A percentile compares a stretch with the other conserved stretches of the same genome.
These are phyloP conservation scores for Allygus modestus DNA, from an alignment of 2,888 invertebrate genomes.

Conservation along the genomic window DNA sequence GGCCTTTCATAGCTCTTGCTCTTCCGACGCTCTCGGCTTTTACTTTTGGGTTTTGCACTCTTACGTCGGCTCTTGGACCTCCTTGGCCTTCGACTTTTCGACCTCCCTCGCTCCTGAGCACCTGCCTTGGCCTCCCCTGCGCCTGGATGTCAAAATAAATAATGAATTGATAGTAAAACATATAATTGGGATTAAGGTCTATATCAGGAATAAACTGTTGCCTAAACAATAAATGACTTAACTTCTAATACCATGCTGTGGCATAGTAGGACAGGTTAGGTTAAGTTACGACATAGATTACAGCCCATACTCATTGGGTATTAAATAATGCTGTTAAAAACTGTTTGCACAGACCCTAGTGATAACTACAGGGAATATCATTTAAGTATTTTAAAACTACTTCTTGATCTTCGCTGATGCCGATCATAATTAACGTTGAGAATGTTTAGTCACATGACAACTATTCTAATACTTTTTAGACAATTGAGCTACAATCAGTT, in stretches of 20 bases:
- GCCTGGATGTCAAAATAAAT: background rate
- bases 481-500: too few relatives aligned
- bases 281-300: too few relatives aligned
- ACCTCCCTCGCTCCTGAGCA: conserved; percentile 56
- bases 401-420: too few relatives aligned
- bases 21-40: conserved; percentile 72
- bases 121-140: conserved; percentile 54
- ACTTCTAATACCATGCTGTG: background rate
- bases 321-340: too few relatives aligned
- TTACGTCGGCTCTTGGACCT: conserved; percentile 53
- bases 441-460: too few relatives aligned
- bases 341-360: too few relatives aligned
- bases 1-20: conserved; percentile 76
- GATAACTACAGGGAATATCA: too few relatives aligned
- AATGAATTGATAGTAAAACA: conserved; percentile 29
- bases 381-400: too few relatives aligned
- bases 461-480: too few relatives aligned
- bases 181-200: conserved; percentile 60
- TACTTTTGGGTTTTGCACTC: conserved; percentile 55
- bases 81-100: conserved; percentile 58
- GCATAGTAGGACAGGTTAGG: too few relatives aligned
- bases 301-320: too few relatives aligned
- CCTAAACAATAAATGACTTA: background rate
- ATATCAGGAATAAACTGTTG: background rate
- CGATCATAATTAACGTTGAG: too few relatives aligned